Evolutionary conservation across 2,113 vertebrate genomes (phyloP), one percentile per base, ranked within the genome.

Genomic region (Stigmatopora nigra): DNA sequence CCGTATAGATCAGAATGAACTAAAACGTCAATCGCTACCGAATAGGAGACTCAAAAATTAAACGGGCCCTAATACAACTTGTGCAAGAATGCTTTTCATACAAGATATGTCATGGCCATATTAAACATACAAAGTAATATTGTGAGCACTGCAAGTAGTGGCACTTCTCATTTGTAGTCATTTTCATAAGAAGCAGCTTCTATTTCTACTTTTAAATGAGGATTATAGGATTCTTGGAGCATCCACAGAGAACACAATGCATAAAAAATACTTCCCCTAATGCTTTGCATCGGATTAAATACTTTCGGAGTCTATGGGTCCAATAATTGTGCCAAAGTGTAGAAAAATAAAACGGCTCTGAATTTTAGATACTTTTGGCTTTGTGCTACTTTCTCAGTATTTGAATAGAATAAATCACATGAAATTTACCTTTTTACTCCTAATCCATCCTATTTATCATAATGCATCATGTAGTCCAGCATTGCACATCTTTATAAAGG

Each of bases 271-370:
- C 57, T 75, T 76, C 79, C 72, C 49, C 74, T 78, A 78, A 85
- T 86, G 71, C 82, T 79, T 76, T 73, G 72, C 71, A 78, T 83
- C 25, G 80, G 86, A 89, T 90, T 89, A 85, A 86, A 78, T 68
- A 68, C 69, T 76, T 67, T 64, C 69, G 16, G 22, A 77, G 63
- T 31, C 64, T 13, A 22, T 61, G 31, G 65, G 70, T 53, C 20
- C 68, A 75, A 82, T 75, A 86, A 85, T 71, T 73, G 64, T 73
- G 48, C 57, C 64, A 79, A 75, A 63, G 63, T 66, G 61, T 64
- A 69, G 71, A 69, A 83, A 77, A 77, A 86, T 84, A 79, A 80
- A 67, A 72, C 15, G 72, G 70, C 71, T 75, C 59, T 73, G 75
- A 83, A 86, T 79, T 82, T 78, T 72, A 73, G 61, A 31, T 31